Base-by-base conservation (phyloP, 2,888 invertebrate genomes). In the Ashinkailepas kermadecensis region DNA sequence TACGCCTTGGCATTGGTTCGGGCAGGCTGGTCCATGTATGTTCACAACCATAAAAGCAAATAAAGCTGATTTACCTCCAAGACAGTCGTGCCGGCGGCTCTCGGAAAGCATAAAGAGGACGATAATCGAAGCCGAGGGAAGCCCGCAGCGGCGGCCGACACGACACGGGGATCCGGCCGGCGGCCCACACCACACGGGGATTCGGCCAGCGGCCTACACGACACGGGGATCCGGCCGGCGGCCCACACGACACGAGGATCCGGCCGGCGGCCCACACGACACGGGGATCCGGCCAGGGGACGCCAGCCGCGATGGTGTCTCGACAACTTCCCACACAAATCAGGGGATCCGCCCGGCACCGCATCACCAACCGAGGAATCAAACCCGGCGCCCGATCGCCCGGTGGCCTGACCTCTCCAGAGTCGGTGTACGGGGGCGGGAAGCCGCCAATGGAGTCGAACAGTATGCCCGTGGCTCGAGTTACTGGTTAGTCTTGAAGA, bases 261-360 rank as follows among this genome's bases (percentile, higher is more conserved):
- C 11, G 15, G 59, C 15, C 7, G 59, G 7, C 15, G 59, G 3
- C 59, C 11, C 3, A 13, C 12, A 59, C n/a, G n/a, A n/a, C 1
- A 59, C 7, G 12, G 11, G 59, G 7, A 15, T 15, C 59, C 11
- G 15, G 59, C 15, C 7, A 15, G 59, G 59, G 39, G 39, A 39
- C 4, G 39, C 39, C 39, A 39, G 39, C 39, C 4, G 39, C 39
- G 39, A 39, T 39, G 39, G 39, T 64, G 18, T 21, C 64, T 21
- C 9, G 64, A 64, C 64, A 25, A 25, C 54, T 74, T 74, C 74
- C 74, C 74, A 74, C 74, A 74, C 74, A 74, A 74, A 74, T 74
- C 74, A 74, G 74, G 8, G 74, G 58, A 2, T 39, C 13, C 74
- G 21, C 2, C 54, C 21, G 39, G 39, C 15, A 15, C 15, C 18